Evolutionary conservation across 2,113 vertebrate species (phyloP), one percentile per base, ranked within the genome.

Genomic region (Pseudorhombus dupliciocellatus): DNA sequence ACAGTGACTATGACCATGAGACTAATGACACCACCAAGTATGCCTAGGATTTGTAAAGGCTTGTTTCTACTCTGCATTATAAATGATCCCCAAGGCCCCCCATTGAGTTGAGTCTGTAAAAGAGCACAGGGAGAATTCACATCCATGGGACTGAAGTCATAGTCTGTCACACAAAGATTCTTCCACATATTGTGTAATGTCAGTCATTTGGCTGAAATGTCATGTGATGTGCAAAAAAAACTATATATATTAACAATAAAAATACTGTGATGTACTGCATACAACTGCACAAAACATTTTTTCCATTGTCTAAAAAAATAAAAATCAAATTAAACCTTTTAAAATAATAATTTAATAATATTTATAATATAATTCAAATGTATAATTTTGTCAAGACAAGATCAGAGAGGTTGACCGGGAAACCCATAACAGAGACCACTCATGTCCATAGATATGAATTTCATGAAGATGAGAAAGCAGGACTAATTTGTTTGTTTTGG

Each of bases 41-140:
- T 90, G 69, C 95, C 96, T 92, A 98, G 82, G 60, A 96, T 94
- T 90, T 97, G 96, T 94, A 97, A 93, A 63, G 97, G 96, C 69
- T 97, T 96, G 93, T 98, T 96, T 93, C 94, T 98, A 93, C 92
- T 95, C 87, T 96, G 95, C 94, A 96, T 93, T 92, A 99, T 95
- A 95, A 99, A 96, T 90, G 96, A 91, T 50, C 93, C 94, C 94
- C 98, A 95, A 89, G 96, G 95, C 85, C 94, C 95, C 84, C 94
- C 94, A 84, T 89, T 94, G 92, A 94, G 93, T 91, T 95, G 94
- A 88, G 93, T 97, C 98, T 99, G 96, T 94, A 96, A 98, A 95
- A 97, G 93, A 98, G 94, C 94, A 95, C 94, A 97, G 92, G 95
- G 88, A 95, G 90, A 96, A 90, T 94, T 93, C 91, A 94, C 88